These are phyloP conservation scores for Subacronicta megacephala DNA, from an alignment of 2,888 invertebrate species.

Conservation along the genomic window DNA sequence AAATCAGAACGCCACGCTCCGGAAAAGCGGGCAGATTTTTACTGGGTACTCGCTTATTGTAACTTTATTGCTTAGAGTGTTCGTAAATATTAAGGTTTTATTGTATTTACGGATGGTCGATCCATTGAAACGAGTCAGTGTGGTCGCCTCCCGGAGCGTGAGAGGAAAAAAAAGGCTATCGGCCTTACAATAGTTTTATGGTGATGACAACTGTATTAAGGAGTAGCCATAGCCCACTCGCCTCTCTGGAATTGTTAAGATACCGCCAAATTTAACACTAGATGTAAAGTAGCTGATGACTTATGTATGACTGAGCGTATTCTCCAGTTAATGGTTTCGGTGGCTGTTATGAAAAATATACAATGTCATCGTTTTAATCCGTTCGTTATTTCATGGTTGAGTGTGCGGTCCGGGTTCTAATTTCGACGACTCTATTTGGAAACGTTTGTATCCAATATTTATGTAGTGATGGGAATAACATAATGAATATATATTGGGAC, in stretches of 20 bases:
- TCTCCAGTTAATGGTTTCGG: conserved; percentile 62
- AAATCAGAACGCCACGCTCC: conserved; percentile 22
- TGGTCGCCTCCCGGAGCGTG: conserved; percentile 85
- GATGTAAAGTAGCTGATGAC: conserved; percentile 76
- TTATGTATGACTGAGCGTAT: conserved; percentile 82
- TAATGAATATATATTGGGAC: too few relatives aligned
- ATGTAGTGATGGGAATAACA: conserved; percentile 33
- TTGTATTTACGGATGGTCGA: conserved; percentile 85
- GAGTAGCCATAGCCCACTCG: conserved; percentile 69
- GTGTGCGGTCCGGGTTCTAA: conserved; percentile 50
- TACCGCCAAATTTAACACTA: conserved; percentile 85
- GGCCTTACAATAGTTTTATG: conserved; percentile 79
- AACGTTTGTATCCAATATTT: conserved; percentile 18
- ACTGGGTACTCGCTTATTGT: conserved; percentile 82
- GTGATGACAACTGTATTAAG: conserved; percentile 80
- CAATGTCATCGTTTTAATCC: conserved; percentile 83
- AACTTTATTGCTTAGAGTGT: conserved; percentile 83
- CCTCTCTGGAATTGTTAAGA: conserved; percentile 72
- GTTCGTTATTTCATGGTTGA: conserved; percentile 82
- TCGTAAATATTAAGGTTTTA: conserved; percentile 87
- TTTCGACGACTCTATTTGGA: conserved; percentile 48
- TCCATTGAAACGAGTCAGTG: conserved; percentile 76
- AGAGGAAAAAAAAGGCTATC: conserved; percentile 76
- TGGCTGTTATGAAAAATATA: conserved; percentile 72
- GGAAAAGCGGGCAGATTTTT: conserved; percentile 72